phyloP scores from a whole-genome alignment of 2,888 invertebrate species.

The Ormyrus rosae region DNA sequence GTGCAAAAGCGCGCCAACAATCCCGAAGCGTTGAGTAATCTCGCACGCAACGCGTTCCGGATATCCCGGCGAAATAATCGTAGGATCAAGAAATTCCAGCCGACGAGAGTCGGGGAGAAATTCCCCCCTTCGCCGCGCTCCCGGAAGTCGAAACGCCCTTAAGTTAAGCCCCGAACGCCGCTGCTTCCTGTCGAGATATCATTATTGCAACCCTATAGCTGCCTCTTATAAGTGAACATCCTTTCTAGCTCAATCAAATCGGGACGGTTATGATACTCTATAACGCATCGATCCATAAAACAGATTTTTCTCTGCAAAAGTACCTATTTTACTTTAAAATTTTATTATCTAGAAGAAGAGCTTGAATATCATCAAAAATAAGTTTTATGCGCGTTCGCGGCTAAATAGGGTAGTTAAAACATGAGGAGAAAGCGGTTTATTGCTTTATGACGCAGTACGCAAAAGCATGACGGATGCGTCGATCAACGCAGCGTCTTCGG shows the following conservation, averaged over 20 bases:
- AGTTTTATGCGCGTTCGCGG: no score
- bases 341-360: no score
- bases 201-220: neutral
- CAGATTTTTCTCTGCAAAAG: no score
- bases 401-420: neutral
- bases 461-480: no score
- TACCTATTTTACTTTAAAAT: no score
- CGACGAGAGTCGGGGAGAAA: neutral
- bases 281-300: no score
- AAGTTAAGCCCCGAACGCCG: slow-evolving; percentile 15
- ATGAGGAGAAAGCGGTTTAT: neutral
- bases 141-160: slow-evolving; percentile 29
- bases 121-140: neutral
- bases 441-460: no score
- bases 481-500: no score
- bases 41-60: slow-evolving; percentile 66
- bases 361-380: no score
- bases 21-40: slow-evolving; percentile 30
- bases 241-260: neutral
- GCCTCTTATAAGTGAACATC: neutral
- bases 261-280: no score
- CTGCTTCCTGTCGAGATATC: slow-evolving; percentile 24
- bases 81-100: slow-evolving; percentile 63
- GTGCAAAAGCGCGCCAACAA: no score
- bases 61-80: slow-evolving; percentile 71